Evolutionary conservation across 92 coral and sea anemone genomes (phyloP), one percentile per base, ranked within the genome.

Genomic region (Porites rus): DNA sequence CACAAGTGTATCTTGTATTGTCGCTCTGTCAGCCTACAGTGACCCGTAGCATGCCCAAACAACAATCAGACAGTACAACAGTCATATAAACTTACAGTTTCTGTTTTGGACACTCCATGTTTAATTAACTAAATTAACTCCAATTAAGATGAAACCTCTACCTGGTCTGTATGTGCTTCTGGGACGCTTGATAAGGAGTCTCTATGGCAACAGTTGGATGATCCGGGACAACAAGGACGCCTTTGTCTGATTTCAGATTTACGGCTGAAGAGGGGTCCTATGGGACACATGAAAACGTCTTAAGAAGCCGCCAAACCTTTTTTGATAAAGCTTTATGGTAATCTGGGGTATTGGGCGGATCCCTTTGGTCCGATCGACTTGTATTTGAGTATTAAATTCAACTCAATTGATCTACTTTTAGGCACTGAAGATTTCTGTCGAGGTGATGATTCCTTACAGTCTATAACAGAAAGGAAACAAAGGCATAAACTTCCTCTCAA

Each of bases 101-200:
- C 13, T 56, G 10, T 11, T 56, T 56, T 56, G 61, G 61, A 56
- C 13, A 3, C 61, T 56, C 17, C 13, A 56, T 56, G 61, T 14
- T 56, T 10, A 56, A 56, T 10, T 8, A 16, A 6, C 16, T 16
- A 0, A 21, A 4, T 65, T 65, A 22, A 21, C 21, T 65, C 19
- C 1, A 24, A 22, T 25, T 25, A 25, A 14, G 61, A 19, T 56
- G 12, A 10, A 56, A 56, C 61, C 61, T 16, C 11, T 56, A 11
- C 61, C 61, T 56, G 61, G 13, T 56, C 5, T 56, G 61, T 3
- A 14, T 10, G 21, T 1, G 61, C 56, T 24, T 19, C 80, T 24
- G 80, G 52, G 46, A 21, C 19, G 51, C 87, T 83, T 72, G 87
- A 83, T 74, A 61, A 62, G 16, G 87, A 83, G 21, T 3, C 43